Evolutionary conservation across 2,888 invertebrate species (phyloP).

Genomic region (Monopis laevigella): DNA sequence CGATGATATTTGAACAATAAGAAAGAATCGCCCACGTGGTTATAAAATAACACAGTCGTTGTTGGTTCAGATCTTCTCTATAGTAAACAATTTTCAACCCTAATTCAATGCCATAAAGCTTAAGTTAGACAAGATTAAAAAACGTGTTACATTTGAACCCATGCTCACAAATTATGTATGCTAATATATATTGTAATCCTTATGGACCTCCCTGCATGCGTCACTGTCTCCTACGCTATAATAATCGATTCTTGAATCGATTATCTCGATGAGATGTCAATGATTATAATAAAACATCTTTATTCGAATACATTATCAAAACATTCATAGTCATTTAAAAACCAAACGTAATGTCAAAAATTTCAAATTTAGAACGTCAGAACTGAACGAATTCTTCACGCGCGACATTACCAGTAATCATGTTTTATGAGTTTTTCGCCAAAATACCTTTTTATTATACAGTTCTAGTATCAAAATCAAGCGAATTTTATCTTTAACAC

Average conservation of each 20-base stretch:
- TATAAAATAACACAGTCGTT: slow-evolving; percentile 3
- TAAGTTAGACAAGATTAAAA: neutral
- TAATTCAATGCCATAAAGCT: neutral
- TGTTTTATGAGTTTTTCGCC: slow-evolving; percentile 55
- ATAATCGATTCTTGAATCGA: slow-evolving; percentile 10
- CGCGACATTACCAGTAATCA: slow-evolving; percentile 51
- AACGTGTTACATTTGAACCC: neutral
- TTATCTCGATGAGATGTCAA: too few species aligned
- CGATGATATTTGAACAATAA: slow-evolving; percentile 45
- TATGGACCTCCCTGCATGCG: slow-evolving; percentile 45
- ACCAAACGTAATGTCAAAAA: slow-evolving; percentile 24
- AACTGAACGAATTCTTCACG: slow-evolving; percentile 35
- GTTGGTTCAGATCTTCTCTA: neutral
- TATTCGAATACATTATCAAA: too few species aligned
- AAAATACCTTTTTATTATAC: too few species aligned
- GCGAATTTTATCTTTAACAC: too few species aligned
- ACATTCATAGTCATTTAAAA: too few species aligned
- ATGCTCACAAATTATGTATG: slow-evolving; percentile 60
- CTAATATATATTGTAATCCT: slow-evolving; percentile 57
- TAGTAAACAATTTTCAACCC: neutral
- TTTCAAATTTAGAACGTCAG: slow-evolving; percentile 33
- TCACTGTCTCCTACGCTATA: slow-evolving; percentile 10
- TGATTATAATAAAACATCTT: too few species aligned
- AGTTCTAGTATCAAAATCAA: too few species aligned
- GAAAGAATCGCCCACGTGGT: slow-evolving; percentile 45